Conservation (phyloP, 2,797 vertebrate species). For the Oreochromis grahami region DNA sequence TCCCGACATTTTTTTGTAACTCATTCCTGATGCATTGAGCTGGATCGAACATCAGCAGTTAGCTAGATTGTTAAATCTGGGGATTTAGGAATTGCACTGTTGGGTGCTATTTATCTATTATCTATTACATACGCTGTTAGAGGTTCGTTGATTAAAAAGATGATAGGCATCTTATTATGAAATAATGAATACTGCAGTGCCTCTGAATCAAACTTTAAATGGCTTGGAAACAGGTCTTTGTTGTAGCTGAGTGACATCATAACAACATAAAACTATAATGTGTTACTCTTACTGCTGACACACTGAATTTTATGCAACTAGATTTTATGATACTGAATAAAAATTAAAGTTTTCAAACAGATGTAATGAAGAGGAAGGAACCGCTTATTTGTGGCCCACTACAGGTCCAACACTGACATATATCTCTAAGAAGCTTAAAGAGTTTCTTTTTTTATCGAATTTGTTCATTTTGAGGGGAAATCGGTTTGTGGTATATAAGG, state of each 20-base stretch:
- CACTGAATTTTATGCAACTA: background rate
- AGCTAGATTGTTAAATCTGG: background rate
- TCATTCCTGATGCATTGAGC: background rate
- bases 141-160: background rate
- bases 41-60: background rate
- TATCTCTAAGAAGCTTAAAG: background rate
- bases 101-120: background rate
- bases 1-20: background rate
- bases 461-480: background rate
- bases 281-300: background rate
- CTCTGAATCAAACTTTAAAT: background rate
- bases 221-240: background rate
- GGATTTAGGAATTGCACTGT: background rate
- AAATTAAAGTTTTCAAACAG: background rate
- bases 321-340: background rate
- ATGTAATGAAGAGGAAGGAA: background rate
- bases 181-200: background rate
- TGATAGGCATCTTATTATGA: background rate
- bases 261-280: background rate
- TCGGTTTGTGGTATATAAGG: background rate
- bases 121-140: background rate
- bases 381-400: background rate
- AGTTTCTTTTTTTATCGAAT: rapidly evolving
- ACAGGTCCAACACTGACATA: rapidly evolving
- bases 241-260: background rate